Evolutionary conservation across 2,113 vertebrate species (phyloP).

Genomic region (Conger conger): DNA sequence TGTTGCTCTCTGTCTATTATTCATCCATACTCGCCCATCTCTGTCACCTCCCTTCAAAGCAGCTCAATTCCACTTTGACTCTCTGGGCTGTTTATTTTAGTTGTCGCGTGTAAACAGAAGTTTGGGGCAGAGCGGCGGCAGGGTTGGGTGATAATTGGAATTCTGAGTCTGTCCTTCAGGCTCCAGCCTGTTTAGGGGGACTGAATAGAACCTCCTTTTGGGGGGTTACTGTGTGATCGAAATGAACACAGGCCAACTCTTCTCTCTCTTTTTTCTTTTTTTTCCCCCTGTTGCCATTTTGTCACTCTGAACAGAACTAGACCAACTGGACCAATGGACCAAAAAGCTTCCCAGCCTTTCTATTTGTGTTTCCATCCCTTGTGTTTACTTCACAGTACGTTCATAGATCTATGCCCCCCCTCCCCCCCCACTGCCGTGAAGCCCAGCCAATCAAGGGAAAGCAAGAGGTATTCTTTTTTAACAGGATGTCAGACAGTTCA

Average conservation of each 20-base stretch:
- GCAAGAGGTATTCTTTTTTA: neutral
- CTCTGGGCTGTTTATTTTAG: neutral
- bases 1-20: neutral
- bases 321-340: conserved; percentile 7
- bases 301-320: neutral
- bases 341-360: neutral
- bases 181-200: neutral
- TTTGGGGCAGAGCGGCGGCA: neutral
- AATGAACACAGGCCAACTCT: conserved; percentile 6
- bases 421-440: neutral
- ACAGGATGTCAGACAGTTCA: neutral
- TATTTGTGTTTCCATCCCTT: neutral
- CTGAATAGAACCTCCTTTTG: conserved; percentile 16
- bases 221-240: conserved; percentile 16
- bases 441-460: neutral
- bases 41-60: neutral
- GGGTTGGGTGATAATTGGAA: neutral
- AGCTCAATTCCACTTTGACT: neutral
- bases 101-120: conserved; percentile 15
- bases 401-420: neutral
- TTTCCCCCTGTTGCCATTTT: neutral
- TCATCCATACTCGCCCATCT: neutral
- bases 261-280: neutral
- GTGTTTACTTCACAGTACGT: no score
- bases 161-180: conserved; percentile 2